A percentile compares a stretch with the other conserved stretches of the same genome.
Evolutionary conservation across 2,797 vertebrate genomes (phyloP).

Genomic region (Taenioides sp.): DNA sequence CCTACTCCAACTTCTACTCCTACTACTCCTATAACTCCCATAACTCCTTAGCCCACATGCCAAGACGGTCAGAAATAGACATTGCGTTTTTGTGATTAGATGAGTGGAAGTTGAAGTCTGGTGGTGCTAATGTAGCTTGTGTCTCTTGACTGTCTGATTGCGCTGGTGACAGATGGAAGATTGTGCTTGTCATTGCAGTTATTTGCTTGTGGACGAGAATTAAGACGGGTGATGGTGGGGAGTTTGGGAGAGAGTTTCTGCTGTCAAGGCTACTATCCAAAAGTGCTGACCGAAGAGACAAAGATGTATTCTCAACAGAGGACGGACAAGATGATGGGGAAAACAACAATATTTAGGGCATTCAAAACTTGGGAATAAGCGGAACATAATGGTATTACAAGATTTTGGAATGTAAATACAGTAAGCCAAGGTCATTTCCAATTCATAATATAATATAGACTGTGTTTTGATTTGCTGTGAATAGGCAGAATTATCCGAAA

Average conservation of each 20-base stretch:
- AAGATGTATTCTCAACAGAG: background rate
- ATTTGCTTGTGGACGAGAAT: constrained; percentile 3
- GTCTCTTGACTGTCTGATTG: constrained; percentile 16
- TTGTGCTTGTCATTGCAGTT: constrained; percentile 16
- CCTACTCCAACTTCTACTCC: no score
- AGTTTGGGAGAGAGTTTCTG: constrained; percentile 4
- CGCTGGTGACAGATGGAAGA: constrained; percentile 12
- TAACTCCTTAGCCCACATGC: constrained; percentile 1
- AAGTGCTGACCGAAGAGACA: background rate
- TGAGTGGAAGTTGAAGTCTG: constrained; percentile 26
- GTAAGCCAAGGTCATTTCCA: background rate
- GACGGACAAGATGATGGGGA: background rate
- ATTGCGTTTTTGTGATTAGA: constrained; percentile 37
- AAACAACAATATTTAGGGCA: constrained; percentile 2
- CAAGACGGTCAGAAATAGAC: constrained; percentile 52
- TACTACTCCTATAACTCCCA: no score
- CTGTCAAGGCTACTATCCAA: constrained; percentile 7
- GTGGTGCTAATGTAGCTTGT: constrained; percentile 13
- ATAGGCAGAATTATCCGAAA: background rate
- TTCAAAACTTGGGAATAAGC: background rate
- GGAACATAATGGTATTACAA: constrained; percentile 1
- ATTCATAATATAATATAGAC: background rate
- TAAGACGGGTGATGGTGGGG: constrained; percentile 4
- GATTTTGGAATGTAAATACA: background rate
- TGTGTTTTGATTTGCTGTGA: background rate